Base-by-base conservation (phyloP, 1,140 invertebrate genomes). In the Melipona quadrifasciata region DNA sequence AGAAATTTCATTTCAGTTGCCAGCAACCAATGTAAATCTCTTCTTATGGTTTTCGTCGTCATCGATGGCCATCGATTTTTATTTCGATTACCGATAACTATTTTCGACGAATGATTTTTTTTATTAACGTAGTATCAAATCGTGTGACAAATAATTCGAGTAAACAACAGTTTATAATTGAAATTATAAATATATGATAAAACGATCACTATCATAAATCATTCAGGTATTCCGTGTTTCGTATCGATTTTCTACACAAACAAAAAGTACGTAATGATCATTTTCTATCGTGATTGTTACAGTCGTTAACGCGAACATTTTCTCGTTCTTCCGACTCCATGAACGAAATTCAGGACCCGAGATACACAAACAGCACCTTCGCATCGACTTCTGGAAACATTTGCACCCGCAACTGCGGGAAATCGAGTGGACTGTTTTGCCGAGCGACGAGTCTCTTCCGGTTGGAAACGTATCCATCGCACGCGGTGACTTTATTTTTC, bases 301-400 rank as follows among this genome's bases (percentile, higher is more conserved):
- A 80, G 47, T 47, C 47, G 72, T 84, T 58, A 73, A 55, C 16
- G 2, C 57, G 72, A 64, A 51, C 39, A 80, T 67, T 80, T 65
- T 64, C 51, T 73, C 83, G 71, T 84, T 80, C 72, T 64, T 67
- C 61, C 55, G 71, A 47, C 72, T 57, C 78, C n/a, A 51, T 57
- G 61, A 71, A 84, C 70, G 68, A 68, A 57, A 81, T 57, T 64
- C 80, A 57, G 19, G 53, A 51, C 55, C 57, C 47, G 51, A 58
- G n/a, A n/a, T 84, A 57, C 73, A 84, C 58, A 84, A 81, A 84
- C 74, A 84, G 76, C 71, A 80, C 80, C 73, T 84, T 84, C 58
- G 57, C 61, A 39, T 21, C 68, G 76, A 65, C 57, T 84, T 47
- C 57, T 76, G 83, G 58, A 77, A 65, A 81, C 53, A 39, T 67